Evolutionary conservation across 2,888 invertebrate species (phyloP).

Genomic region (Monoplex corrugatus): DNA sequence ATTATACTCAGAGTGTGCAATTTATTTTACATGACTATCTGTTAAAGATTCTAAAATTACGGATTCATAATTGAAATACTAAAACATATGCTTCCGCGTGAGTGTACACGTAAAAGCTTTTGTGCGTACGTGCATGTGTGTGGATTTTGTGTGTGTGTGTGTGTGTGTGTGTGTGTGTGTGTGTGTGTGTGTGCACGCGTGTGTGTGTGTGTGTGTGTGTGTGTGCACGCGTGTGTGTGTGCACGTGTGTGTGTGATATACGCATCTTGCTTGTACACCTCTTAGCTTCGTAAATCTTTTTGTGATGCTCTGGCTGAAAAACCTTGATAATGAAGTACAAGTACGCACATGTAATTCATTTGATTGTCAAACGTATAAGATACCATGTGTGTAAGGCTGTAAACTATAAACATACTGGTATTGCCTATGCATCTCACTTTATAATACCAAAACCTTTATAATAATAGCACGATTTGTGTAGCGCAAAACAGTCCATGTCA

Average conservation of each 20-base stretch:
- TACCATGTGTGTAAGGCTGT: too few species aligned
- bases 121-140: not conserved
- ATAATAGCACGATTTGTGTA: too few species aligned
- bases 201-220: not conserved
- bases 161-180: not conserved
- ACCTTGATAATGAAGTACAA: not conserved
- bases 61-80: too few species aligned
- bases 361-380: too few species aligned
- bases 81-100: not conserved
- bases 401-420: too few species aligned
- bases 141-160: not conserved
- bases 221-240: too few species aligned
- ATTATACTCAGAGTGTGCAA: not conserved
- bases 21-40: too few species aligned
- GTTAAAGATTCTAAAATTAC: too few species aligned
- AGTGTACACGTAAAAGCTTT: not conserved
- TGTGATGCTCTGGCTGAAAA: not conserved
- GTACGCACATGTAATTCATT: not conserved
- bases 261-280: not conserved
- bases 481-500: too few species aligned
- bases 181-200: not conserved
- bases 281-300: not conserved
- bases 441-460: too few species aligned
- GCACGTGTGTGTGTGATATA: too few species aligned
- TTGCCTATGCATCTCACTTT: too few species aligned